Conservation (phyloP, 2,113 vertebrate species). For the Patagioenas fasciata region DNA sequence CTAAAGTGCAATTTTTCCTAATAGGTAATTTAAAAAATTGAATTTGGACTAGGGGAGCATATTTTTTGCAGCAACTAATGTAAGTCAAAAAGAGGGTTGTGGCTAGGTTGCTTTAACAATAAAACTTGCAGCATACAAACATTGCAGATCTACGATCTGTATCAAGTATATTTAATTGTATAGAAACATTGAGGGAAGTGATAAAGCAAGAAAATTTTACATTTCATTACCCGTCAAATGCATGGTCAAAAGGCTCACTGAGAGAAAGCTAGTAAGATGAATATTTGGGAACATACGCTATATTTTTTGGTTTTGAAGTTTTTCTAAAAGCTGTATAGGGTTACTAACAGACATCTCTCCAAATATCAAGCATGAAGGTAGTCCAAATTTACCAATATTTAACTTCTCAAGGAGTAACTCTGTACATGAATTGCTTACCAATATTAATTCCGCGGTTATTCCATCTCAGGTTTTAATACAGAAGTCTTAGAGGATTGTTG, state of each 20-base stretch:
- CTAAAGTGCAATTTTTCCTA: neutral
- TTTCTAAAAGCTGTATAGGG: neutral
- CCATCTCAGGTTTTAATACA: neutral
- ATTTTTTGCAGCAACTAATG: neutral
- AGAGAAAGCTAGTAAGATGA: neutral
- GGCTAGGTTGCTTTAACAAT: neutral
- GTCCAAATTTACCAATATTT: neutral
- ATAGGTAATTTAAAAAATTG: neutral
- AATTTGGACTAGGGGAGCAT: neutral
- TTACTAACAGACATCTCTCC: neutral
- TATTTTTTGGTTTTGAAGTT: neutral
- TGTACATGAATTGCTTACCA: neutral
- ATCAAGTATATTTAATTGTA: neutral
- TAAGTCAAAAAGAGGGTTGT: neutral
- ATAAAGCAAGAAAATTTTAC: neutral
- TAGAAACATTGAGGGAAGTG: neutral
- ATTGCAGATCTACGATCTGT: accelerated
- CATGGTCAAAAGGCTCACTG: neutral
- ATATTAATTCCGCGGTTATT: neutral
- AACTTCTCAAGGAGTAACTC: neutral
- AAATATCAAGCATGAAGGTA: neutral
- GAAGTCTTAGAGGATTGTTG: neutral
- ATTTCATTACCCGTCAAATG: neutral
- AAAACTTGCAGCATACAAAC: neutral
- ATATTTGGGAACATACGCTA: neutral